Evolutionary conservation across 2,113 vertebrate species (phyloP), one percentile per base, ranked within the genome.

Genomic region (Menura novaehollandiae): DNA sequence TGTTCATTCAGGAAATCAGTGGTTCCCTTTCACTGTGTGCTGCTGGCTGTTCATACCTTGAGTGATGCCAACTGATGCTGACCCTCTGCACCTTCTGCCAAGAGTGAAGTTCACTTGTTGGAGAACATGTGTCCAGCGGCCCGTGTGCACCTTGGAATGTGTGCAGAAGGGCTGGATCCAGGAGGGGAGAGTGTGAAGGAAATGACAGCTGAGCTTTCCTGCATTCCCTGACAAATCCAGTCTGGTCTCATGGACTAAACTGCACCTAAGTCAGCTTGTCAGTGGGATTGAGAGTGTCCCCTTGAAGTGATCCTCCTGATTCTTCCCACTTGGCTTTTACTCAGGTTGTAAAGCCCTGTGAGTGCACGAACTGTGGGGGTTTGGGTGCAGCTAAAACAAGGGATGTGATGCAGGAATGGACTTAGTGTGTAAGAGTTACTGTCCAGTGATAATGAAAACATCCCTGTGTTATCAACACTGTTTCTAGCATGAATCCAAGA

Each of bases 101-200:
- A 35, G 85, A 74, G 35, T 1, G 7, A 47, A 56, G 35, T 0
- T 75, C 21, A 2, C 24, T 51, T 52, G 6, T 0, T 47, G 24
- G 13, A 56, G 37, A 46, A 5, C 7, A 14, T 35, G 17, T 4
- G 2, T 18, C 68, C 87, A n/a, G 41, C 28, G 24, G 17, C 10
- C 63, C 35, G 28, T 28, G 46, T 39, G n/a, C 19, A 21, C 23
- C 64, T 44, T 24, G 20, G 73, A 52, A 3, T 32, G 63, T 32
- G 39, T 6, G 11, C 9, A 10, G 33, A 27, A 77, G 55, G 22
- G 9, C 0, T 56, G 59, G 73, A 35, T 30, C 37, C 46, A 33
- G 55, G 41, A 62, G 16, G 4, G 67, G n/a, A n/a, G 35, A 21
- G 39, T 3, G 23, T 9, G 68, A 22, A 73, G 53, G 80, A 80